Conservation (phyloP, 2,888 invertebrate species). For the Ophioninae sp. region DNA sequence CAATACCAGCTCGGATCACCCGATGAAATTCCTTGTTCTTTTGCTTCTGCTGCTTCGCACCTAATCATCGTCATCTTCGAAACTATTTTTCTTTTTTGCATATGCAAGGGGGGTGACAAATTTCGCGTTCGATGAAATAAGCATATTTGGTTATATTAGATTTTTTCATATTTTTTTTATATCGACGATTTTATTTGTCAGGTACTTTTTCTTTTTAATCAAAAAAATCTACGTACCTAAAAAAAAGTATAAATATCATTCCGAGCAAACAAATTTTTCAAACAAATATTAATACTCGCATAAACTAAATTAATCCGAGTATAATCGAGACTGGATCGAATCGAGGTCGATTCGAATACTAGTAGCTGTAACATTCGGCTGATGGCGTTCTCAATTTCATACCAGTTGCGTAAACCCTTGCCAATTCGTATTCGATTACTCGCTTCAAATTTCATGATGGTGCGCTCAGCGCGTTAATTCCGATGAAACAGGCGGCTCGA, state of each 20-base stretch:
- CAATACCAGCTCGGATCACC: background rate
- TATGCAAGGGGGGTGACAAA: no score
- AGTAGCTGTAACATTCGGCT: background rate
- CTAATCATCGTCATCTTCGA: no score
- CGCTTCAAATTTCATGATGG: background rate
- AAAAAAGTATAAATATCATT: background rate
- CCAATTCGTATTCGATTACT: constrained; percentile 8
- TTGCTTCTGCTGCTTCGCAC: no score
- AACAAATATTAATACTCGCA: background rate
- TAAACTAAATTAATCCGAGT: background rate
- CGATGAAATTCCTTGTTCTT: background rate
- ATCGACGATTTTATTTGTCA: no score
- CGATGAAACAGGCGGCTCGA: background rate
- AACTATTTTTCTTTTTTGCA: no score
- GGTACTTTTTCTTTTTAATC: background rate
- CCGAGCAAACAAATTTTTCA: background rate
- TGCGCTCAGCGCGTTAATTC: background rate
- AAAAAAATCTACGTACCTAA: background rate
- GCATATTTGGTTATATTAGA: no score
- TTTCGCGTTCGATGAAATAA: no score
- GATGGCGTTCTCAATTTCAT: background rate
- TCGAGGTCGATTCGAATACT: background rate
- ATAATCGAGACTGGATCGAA: no score
- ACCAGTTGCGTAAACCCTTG: background rate
- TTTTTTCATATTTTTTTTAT: no score